Conservation (phyloP, 2,888 invertebrate genomes). For the Drosophila algonquin region DNA sequence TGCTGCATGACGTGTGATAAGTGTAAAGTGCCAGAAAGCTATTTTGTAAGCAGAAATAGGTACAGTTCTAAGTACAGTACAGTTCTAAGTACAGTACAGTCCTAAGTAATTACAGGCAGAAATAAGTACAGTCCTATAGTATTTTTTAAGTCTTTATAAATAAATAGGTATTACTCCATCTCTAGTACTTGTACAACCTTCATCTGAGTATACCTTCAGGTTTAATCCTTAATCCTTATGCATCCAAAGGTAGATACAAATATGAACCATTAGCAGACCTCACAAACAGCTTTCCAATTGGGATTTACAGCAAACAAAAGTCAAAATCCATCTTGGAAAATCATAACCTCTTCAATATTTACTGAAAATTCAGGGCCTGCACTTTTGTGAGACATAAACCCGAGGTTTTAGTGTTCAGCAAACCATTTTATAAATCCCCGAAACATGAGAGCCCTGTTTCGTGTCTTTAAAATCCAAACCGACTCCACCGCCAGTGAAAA, state of each 20-base stretch:
- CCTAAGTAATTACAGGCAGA: too few relatives aligned
- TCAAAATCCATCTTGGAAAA: not conserved
- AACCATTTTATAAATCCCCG: not conserved
- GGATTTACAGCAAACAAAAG: not conserved
- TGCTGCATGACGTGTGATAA: too few relatives aligned
- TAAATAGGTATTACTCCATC: too few relatives aligned
- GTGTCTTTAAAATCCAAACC: conserved; percentile 29
- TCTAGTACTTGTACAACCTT: too few relatives aligned
- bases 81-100: too few relatives aligned
- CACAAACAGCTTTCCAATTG: not conserved
- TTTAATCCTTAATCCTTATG: not conserved
- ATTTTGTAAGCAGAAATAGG: too few relatives aligned
- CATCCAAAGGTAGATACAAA: not conserved
- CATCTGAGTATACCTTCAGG: too few relatives aligned
- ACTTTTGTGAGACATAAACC: not conserved
- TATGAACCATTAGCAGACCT: not conserved
- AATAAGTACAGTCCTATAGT: too few relatives aligned
- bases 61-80: too few relatives aligned
- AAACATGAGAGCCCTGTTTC: not conserved
- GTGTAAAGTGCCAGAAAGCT: too few relatives aligned
- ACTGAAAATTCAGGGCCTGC: not conserved
- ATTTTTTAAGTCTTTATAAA: too few relatives aligned
- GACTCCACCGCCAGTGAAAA: conserved; percentile 23
- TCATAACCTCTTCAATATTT: not conserved
- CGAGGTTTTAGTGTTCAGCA: not conserved